Evolutionary conservation across 1,140 invertebrate genomes (phyloP).

Genomic region (Macrotrachela quadricornifera): DNA sequence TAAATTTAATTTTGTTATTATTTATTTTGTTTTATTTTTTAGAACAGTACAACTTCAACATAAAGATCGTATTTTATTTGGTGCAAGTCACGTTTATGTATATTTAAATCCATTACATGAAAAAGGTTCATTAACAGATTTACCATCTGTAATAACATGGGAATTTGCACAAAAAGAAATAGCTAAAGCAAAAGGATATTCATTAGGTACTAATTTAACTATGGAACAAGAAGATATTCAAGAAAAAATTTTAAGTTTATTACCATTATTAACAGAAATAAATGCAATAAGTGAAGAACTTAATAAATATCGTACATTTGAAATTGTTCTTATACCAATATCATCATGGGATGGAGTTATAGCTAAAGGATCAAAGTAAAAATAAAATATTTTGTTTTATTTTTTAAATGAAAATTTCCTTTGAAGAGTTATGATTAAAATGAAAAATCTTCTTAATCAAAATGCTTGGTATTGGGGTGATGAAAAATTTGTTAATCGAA

Average conservation of each 20-base stretch:
- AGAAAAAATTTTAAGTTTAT: conserved; percentile 28
- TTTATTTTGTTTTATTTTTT: no score
- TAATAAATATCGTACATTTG: conserved; percentile 29
- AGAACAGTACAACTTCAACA: conserved; percentile 15
- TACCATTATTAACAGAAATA: conserved; percentile 30
- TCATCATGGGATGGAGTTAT: background rate
- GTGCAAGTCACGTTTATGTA: conserved; percentile 30
- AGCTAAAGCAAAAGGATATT: conserved; percentile 29
- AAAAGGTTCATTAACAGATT: conserved; percentile 11
- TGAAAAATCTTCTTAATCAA: conserved; percentile 27
- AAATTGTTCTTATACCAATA: conserved; percentile 26
- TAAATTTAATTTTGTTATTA: no score
- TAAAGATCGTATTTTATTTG: conserved; percentile 30
- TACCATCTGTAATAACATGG: conserved; percentile 21
- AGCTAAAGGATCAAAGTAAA: background rate
- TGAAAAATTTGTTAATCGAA: conserved; percentile 29
- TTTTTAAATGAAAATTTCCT: background rate
- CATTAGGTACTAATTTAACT: conserved; percentile 13
- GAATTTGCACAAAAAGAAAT: conserved; percentile 33
- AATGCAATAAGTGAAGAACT: conserved; percentile 31
- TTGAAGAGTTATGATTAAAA: conserved; percentile 30
- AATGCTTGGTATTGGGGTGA: conserved; percentile 30
- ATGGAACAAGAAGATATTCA: conserved; percentile 28
- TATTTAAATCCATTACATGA: conserved; percentile 22
- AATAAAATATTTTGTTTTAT: background rate